Percentiles rank a stretch among this genome's conserved stretches.
Evolutionary conservation across 2,113 vertebrate species (phyloP).

Genomic region (Cochlearius cochlearius): DNA sequence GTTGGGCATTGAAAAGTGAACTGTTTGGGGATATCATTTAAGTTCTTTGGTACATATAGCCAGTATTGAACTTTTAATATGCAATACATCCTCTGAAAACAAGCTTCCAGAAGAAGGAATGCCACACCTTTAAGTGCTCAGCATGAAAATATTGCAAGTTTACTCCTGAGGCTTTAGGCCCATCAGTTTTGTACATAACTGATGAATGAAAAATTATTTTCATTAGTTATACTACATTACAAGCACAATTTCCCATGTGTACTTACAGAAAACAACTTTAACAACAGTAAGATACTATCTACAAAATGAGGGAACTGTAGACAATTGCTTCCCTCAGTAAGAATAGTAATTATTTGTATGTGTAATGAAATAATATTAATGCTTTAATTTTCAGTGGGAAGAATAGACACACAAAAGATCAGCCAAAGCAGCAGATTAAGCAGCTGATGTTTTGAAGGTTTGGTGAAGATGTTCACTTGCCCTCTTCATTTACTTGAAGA

Average conservation of each 20-base stretch:
- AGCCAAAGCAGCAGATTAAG: slow-evolving; percentile 1
- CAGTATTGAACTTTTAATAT: slow-evolving; percentile 40
- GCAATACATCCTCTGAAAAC: slow-evolving; percentile 67
- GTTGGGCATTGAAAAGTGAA: slow-evolving; percentile 42
- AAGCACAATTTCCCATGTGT: background rate
- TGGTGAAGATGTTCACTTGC: background rate
- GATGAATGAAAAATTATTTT: slow-evolving; percentile 10
- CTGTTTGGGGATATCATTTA: background rate
- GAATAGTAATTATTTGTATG: background rate
- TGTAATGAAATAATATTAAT: background rate
- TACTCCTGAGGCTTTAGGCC: background rate
- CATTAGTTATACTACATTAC: background rate
- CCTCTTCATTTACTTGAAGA: background rate
- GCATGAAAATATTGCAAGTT: slow-evolving; percentile 16
- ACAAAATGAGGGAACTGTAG: background rate
- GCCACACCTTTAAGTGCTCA: slow-evolving; percentile 36
- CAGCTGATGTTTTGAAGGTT: background rate
- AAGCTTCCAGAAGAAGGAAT: slow-evolving; percentile 52
- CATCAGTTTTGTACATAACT: background rate
- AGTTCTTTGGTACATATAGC: slow-evolving; percentile 39
- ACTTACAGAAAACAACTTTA: background rate
- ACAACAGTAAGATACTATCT: background rate
- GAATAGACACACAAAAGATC: background rate
- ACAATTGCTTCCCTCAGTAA: background rate
- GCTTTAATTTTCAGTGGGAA: background rate